Evolutionary conservation across 2,113 vertebrate species (phyloP).

Genomic region (Pelusios castaneus): DNA sequence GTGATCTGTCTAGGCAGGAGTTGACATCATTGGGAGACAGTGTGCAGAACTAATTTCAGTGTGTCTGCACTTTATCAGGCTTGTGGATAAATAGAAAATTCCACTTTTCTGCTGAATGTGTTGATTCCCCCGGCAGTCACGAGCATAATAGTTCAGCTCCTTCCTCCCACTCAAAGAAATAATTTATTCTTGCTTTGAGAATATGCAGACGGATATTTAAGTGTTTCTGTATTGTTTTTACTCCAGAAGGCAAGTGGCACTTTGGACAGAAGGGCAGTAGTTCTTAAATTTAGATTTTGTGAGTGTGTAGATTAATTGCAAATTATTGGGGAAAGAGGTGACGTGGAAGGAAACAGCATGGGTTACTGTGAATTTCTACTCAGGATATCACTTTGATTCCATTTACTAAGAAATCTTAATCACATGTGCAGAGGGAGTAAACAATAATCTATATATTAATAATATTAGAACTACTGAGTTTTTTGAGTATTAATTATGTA

Average conservation of each 20-base stretch:
- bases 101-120: background rate
- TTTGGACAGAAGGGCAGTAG: conserved; percentile 29
- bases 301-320: background rate
- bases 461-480: background rate
- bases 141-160: background rate
- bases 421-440: background rate
- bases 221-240: background rate
- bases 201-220: background rate
- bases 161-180: background rate
- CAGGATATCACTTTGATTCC: background rate
- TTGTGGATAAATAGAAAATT: background rate
- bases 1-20: background rate
- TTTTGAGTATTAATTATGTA: background rate
- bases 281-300: conserved; percentile 11
- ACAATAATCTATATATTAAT: background rate
- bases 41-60: background rate
- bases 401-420: background rate
- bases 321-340: background rate
- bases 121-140: background rate
- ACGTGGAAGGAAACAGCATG: background rate
- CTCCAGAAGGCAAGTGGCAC: background rate
- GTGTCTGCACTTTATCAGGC: background rate
- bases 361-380: background rate
- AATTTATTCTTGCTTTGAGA: conserved; percentile 6
- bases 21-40: background rate